Percentiles rank a stretch among this genome's conserved stretches.
Conservation (phyloP, 2,888 invertebrate species). For the Microplitis manilae region DNA sequence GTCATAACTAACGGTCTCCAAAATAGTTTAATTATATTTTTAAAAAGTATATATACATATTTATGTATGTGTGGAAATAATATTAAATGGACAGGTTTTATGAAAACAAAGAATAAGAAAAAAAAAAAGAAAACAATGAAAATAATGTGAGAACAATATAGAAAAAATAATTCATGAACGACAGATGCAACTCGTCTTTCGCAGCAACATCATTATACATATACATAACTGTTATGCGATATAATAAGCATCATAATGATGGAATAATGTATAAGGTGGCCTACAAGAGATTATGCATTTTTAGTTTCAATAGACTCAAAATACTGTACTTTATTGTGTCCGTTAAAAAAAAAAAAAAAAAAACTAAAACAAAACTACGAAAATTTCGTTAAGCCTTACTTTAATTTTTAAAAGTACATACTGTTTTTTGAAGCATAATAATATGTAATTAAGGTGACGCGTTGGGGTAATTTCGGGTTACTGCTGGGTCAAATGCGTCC, state of each 20-base stretch:
- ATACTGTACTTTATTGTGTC: not conserved
- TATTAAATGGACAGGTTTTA: not conserved
- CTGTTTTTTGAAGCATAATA: not conserved
- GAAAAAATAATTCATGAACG: conserved; percentile 42
- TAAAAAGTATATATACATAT: no score
- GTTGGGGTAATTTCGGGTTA: not conserved
- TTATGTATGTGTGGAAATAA: conserved; percentile 18
- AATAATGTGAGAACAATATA: conserved; percentile 38
- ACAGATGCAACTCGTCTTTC: conserved; percentile 49
- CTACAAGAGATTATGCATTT: conserved; percentile 19
- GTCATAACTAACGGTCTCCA: conserved; percentile 6
- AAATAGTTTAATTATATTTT: not conserved
- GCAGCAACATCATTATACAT: conserved; percentile 44
- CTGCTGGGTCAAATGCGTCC: not conserved
- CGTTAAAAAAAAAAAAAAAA: not conserved
- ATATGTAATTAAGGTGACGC: not conserved
- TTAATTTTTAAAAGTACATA: not conserved
- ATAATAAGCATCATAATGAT: conserved; percentile 50
- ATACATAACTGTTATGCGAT: conserved; percentile 31
- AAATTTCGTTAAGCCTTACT: not conserved
- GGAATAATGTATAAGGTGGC: conserved; percentile 41
- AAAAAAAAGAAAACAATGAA: conserved; percentile 39
- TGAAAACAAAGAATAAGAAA: conserved; percentile 40
- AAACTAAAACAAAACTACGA: not conserved
- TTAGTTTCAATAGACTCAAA: not conserved